Evolutionary conservation across 2,888 invertebrate genomes (phyloP), one percentile per base, ranked within the genome.

Genomic region (Eupithecia tripunctaria): DNA sequence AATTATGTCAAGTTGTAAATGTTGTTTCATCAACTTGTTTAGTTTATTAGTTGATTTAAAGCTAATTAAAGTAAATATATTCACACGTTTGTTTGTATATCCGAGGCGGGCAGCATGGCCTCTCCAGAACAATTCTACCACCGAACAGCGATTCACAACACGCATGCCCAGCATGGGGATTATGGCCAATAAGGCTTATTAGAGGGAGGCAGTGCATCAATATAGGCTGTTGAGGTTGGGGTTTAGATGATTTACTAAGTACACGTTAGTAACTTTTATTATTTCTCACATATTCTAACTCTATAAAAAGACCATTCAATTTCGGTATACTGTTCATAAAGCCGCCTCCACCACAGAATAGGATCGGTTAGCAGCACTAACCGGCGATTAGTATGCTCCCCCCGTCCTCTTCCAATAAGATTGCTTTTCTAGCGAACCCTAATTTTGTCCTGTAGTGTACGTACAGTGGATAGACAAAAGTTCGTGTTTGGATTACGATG

Each of bases 401-500:
- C 12, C 1, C 71, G 75, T 67, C 12, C 60, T n/a, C 29, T 32
- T 47, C 75, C 76, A 76, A 78, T 72, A 76, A 76, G 75, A 78
- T 78, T 76, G 68, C 75, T 76, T 74, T 72, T 73, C 74, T 70
- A 70, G 71, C 71, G 71, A 76, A 76, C 73, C 72, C 72, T 78
- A 71, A 78, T 76, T 78, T 74, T 78, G 73, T 74, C 76, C 75
- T 75, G 73, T 72, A 76, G 62, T 76, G 75, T 75, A 75, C 72
- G 65, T 66, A 43, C 70, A 70, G 67, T 73, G 63, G 51, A 73
- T 64, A 70, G 59, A 64, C 67, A 73, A 63, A 70, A 43, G 56
- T 59, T n/a, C 29, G 60, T 60, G 60, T 60, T 60, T 60, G 29
- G 60, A 29, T 60, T 29, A 60, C 60, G 56, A 56, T 25, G 21